Base-by-base conservation (phyloP, 2,888 invertebrate species). In the Venusia cambrica region DNA sequence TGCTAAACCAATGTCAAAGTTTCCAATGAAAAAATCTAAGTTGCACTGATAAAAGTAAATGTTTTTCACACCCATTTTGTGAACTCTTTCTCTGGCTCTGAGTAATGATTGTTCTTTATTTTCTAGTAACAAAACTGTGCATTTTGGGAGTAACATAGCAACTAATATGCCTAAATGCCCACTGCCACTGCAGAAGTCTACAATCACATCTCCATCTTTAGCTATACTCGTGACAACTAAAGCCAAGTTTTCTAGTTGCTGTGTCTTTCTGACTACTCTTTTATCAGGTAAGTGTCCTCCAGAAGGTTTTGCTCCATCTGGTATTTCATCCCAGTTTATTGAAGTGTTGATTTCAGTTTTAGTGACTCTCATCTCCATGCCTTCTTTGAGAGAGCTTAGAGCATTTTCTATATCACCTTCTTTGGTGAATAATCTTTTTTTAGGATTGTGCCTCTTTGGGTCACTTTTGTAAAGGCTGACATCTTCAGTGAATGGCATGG, bases 131-230 rank as follows among this genome's bases (percentile, higher is more conserved):
- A 97, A 90, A 1, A 98, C 80, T 39, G 90, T 89, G 65, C 95
- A 95, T 8, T 91, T 77, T 0, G 97, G 97, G 26, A 97, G 73
- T 17, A 94, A 80, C 55, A 92, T 87, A 0, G 97, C 97, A 10
- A 97, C 65, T 2, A 97, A 72, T 43, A 98, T 93, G 0, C 97
- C 98, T 38, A 98, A 85, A 76, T 98, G 97, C 0, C 98, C 98
- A 56, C 96, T 94, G 1, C 98, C 98, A 58, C 96, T 94, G 70
- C 98, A 98, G 75, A 98, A 98, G 71, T 98, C 98, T 0, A 98
- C 94, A 52, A 98, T 94, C 6, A 89, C 77, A 56, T 94, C 90
- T 0, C 91, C 90, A 0, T 88, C 70, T 53, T 87, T 87, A 0
- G 94, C 93, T 35, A 97, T 75, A 32, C 90, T 89, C n/a, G 93